Evolutionary conservation across 1,140 invertebrate genomes (phyloP).

Genomic region (Formica selysi): DNA sequence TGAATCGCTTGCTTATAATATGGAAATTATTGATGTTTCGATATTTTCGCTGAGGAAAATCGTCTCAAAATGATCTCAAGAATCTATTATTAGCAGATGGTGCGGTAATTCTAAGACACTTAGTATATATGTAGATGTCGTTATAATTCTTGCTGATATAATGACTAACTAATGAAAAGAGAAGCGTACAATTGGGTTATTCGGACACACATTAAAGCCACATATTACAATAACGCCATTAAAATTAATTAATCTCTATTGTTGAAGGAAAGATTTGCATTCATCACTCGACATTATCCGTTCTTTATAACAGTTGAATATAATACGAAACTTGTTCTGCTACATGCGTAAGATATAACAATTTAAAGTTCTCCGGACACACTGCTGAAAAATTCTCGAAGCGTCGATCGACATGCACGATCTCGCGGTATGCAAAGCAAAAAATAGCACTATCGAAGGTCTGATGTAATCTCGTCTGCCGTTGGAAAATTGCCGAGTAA

Average conservation of each 20-base stretch:
- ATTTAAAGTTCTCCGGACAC: slow-evolving; percentile 37
- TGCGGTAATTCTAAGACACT: too few relatives aligned
- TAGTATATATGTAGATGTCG: background rate
- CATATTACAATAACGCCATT: slow-evolving; percentile 5
- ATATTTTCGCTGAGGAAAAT: too few relatives aligned
- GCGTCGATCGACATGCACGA: slow-evolving; percentile 50
- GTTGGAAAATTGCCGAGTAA: slow-evolving; percentile 58
- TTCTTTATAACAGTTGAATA: slow-evolving; percentile 15
- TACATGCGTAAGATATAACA: background rate
- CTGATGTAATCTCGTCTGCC: slow-evolving; percentile 38
- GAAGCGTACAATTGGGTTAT: slow-evolving; percentile 19
- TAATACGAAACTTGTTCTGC: slow-evolving; percentile 11
- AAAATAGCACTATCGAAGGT: background rate
- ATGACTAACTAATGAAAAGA: background rate
- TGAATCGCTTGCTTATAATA: too few relatives aligned
- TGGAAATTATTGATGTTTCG: too few relatives aligned
- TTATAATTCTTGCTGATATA: slow-evolving; percentile 3
- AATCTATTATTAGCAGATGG: too few relatives aligned
- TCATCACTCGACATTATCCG: slow-evolving; percentile 2
- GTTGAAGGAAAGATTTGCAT: slow-evolving; percentile 19
- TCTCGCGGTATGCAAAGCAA: slow-evolving; percentile 1
- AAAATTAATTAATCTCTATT: slow-evolving; percentile 51
- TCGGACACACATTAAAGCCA: background rate
- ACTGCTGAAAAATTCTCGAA: background rate
- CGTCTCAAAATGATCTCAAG: too few relatives aligned